Evolutionary conservation across 2,888 invertebrate species (phyloP).

Genomic region (Agriopis marginaria): DNA sequence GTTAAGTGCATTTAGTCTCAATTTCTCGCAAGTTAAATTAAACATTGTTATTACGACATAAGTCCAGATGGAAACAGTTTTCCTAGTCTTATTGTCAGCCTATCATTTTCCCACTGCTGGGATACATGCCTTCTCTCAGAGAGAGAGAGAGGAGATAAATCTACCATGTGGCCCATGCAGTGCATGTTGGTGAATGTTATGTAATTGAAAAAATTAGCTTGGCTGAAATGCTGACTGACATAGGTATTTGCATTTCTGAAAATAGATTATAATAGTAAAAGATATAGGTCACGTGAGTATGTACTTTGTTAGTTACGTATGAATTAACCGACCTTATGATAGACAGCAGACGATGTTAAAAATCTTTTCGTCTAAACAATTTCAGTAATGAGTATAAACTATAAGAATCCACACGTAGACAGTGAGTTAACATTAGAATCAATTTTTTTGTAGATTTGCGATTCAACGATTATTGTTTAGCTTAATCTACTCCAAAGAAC

Average conservation of each 20-base stretch:
- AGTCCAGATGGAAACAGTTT: too few relatives aligned
- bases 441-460: conserved; percentile 7
- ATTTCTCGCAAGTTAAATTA: too few relatives aligned
- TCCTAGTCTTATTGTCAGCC: too few relatives aligned
- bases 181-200: too few relatives aligned
- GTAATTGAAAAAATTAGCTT: neutral
- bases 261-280: neutral
- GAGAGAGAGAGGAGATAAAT: too few relatives aligned
- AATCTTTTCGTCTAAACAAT: conserved; percentile 11
- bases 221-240: neutral
- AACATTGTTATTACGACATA: too few relatives aligned
- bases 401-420: conserved; percentile 17
- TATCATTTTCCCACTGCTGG: too few relatives aligned
- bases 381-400: conserved; percentile 20
- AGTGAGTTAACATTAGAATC: conserved; percentile 17
- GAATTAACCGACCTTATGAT: conserved; percentile 24
- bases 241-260: neutral
- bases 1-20: too few relatives aligned
- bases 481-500: neutral
- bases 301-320: neutral
- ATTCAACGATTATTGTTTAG: neutral
- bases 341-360: conserved; percentile 12
- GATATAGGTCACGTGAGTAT: neutral
- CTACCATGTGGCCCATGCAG: too few relatives aligned
- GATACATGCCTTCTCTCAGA: too few relatives aligned